phyloP scores from a whole-genome alignment of 2,113 vertebrate species.

The Peucedramus taeniatus region DNA sequence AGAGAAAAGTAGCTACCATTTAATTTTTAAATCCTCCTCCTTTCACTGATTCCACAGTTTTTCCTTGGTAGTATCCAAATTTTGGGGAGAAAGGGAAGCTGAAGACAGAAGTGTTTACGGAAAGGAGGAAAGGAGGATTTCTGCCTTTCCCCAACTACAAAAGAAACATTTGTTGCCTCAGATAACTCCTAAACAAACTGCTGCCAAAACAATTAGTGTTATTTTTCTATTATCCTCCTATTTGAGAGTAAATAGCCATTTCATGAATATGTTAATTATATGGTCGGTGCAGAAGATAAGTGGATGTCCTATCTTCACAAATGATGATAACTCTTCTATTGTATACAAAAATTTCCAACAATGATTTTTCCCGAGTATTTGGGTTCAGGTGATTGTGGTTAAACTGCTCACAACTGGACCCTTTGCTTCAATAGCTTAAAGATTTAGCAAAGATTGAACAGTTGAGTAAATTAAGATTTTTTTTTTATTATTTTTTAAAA shows the following conservation, averaged over 20 bases:
- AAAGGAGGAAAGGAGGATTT: background rate
- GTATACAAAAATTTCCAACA: constrained; percentile 48
- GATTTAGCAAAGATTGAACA: background rate
- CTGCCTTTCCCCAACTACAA: constrained; percentile 65
- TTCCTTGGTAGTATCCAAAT: background rate
- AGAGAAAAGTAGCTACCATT: background rate
- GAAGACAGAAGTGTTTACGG: constrained; percentile 54
- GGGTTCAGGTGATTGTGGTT: background rate
- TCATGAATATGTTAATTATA: constrained; percentile 84
- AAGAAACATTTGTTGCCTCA: constrained; percentile 77
- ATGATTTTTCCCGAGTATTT: background rate
- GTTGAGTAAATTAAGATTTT: background rate
- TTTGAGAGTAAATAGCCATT: constrained; percentile 78
- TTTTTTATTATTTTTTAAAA: background rate
- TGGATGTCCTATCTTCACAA: constrained; percentile 25
- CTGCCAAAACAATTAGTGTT: constrained; percentile 84
- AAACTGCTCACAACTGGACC: background rate
- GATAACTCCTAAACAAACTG: constrained; percentile 77
- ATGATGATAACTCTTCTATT: constrained; percentile 57
- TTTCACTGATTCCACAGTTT: background rate
- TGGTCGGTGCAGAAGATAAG: constrained; percentile 74
- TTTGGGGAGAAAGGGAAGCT: constrained; percentile 36
- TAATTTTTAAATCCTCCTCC: background rate
- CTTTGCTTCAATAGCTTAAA: background rate
- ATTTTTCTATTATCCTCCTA: constrained; percentile 81